Evolutionary conservation across 92 coral and sea anemone species (phyloP).

Genomic region (Umimayanthus chanpuru): DNA sequence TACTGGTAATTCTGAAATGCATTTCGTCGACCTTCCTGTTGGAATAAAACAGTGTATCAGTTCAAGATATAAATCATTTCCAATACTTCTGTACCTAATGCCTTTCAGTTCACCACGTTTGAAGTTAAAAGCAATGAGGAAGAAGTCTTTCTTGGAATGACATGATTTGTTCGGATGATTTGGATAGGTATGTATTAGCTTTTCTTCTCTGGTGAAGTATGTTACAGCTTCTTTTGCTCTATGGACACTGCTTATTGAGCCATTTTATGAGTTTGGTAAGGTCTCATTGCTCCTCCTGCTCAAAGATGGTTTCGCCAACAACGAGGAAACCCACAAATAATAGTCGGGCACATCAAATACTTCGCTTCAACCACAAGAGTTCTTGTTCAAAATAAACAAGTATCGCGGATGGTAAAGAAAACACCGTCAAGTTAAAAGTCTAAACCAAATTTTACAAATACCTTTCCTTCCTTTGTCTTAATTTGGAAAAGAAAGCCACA

Average conservation of each 20-base stretch:
- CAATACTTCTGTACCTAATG: background rate
- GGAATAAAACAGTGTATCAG: background rate
- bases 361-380: background rate
- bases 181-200: background rate
- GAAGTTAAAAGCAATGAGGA: background rate
- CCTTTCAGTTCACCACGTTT: background rate
- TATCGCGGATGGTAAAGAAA: background rate
- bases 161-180: background rate
- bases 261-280: background rate
- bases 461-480: slow-evolving; percentile 42
- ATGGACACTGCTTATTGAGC: background rate
- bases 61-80: background rate
- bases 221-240: background rate
- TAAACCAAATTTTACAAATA: background rate
- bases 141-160: background rate
- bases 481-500: slow-evolving; percentile 42
- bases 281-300: background rate
- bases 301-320: background rate
- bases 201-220: background rate
- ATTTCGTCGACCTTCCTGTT: slow-evolving; percentile 45
- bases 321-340: background rate
- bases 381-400: background rate
- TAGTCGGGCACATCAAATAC: background rate
- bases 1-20: slow-evolving; percentile 38
- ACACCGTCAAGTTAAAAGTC: background rate